Base-by-base conservation (phyloP, 2,797 vertebrate species). In the Semaprochilodus insignis region DNA sequence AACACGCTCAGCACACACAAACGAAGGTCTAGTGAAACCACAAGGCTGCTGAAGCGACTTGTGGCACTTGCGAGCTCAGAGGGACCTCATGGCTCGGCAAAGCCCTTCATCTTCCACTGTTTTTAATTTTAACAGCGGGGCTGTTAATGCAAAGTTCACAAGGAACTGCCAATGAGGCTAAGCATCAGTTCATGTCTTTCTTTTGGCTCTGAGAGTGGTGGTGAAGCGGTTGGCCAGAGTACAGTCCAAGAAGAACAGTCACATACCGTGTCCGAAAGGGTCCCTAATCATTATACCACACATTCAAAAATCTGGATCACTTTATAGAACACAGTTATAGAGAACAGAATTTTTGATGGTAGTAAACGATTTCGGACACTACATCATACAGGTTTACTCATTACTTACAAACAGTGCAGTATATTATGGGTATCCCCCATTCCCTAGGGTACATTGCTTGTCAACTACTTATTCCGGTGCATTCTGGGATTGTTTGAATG, bases 1-100 rank as follows among this genome's bases (percentile, higher is more conserved):
- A 54, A 55, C 57, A 65, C 19, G 65, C n/a, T 77, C 55, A 51
- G 48, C 74, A 63, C 25, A 55, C 19, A 66, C 19, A 79, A 69
- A 51, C 55, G 23, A 54, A 77, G 31, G 16, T 6, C 62, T 70
- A 21, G 14, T 44, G 36, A 81, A 73, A 81, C 62, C 66, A 34
- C 69, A 62, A 73, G 52, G 44, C 73, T 74, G 44, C 44, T 55
- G 17, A 65, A 36, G 23, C 25, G 40, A 48, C 67, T 70, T 70
- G 36, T 6, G 36, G 17, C 66, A 69, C 5, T 4, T 15, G 40
- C 2, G 31, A 66, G 25, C 25, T 63, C 31, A 34, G 63, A 19
- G 27, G 62, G 17, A 65, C 62, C 16, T 67, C 10, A 19, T 71
- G 44, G 36, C 67, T 71, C n/a, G 51, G 40, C 13, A 16, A 71